These are phyloP conservation scores for Frieseomelitta varia DNA, from an alignment of 1,140 invertebrate genomes.

Conservation along the genomic window DNA sequence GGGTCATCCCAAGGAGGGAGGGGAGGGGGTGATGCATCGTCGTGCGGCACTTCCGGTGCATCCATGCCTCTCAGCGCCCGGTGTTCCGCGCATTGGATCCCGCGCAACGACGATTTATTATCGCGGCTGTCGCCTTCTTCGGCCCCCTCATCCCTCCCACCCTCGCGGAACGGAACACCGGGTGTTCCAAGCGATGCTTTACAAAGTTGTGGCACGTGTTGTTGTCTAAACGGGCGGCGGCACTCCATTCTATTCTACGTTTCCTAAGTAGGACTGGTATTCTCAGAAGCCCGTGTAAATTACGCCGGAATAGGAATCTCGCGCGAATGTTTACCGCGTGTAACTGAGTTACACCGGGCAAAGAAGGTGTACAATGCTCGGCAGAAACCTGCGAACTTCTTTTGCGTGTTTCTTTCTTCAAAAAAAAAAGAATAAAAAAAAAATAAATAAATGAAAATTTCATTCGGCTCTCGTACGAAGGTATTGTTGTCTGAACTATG, in stretches of 20 bases:
- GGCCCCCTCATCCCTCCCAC: not conserved
- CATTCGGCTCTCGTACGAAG: no score
- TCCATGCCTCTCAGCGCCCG: not conserved
- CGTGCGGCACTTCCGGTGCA: not conserved
- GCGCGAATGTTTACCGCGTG: not conserved
- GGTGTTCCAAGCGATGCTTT: not conserved
- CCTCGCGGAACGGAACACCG: not conserved
- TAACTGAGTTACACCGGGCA: not conserved
- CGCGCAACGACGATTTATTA: slow-evolving; percentile 40
- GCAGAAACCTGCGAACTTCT: no score
- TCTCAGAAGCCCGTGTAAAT: not conserved
- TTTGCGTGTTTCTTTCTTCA: no score
- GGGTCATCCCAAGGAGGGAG: no score
- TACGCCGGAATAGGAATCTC: not conserved
- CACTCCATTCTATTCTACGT: not conserved
- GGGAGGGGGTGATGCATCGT: slow-evolving; percentile 26
- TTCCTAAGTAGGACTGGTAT: not conserved
- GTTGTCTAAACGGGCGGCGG: not conserved
- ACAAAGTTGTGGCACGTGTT: not conserved
- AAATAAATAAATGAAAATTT: no score
- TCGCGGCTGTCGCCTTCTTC: not conserved
- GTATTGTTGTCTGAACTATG: no score
- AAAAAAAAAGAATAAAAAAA: no score
- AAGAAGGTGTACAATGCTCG: no score
- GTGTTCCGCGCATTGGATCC: slow-evolving; percentile 24